phyloP scores from a whole-genome alignment of 2,113 vertebrate species.

The Caretta caretta region DNA sequence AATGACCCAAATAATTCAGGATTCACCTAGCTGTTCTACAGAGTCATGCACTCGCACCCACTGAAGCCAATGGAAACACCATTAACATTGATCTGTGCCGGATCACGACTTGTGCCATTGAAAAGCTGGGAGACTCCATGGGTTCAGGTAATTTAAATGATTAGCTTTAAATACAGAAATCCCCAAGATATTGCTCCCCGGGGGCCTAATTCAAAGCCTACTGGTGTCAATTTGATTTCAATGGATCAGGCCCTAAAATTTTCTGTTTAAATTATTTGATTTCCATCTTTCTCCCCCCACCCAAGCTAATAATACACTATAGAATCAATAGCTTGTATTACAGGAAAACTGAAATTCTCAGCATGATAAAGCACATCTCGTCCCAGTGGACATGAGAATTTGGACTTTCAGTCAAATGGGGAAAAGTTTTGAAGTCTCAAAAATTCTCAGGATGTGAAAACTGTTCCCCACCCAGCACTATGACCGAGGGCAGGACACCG shows the following conservation, averaged over 20 bases:
- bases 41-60: not conserved
- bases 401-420: not conserved
- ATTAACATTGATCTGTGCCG: not conserved
- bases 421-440: not conserved
- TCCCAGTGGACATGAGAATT: not conserved
- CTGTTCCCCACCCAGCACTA: too few relatives aligned
- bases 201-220: not conserved
- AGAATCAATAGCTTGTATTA: not conserved
- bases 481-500: not conserved
- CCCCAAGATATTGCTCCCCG: not conserved
- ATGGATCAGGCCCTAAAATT: not conserved
- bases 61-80: not conserved
- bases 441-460: not conserved
- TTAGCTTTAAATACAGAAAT: not conserved
- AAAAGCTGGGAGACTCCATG: not conserved
- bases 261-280: not conserved
- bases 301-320: not conserved
- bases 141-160: not conserved
- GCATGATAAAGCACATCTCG: not conserved
- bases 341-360: not conserved
- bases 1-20: not conserved
- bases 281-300: not conserved
- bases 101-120: not conserved
- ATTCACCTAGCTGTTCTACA: not conserved
- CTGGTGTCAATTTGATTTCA: not conserved